phyloP scores from a whole-genome alignment of 2,797 vertebrate species.

The Oreortyx pictus region DNA sequence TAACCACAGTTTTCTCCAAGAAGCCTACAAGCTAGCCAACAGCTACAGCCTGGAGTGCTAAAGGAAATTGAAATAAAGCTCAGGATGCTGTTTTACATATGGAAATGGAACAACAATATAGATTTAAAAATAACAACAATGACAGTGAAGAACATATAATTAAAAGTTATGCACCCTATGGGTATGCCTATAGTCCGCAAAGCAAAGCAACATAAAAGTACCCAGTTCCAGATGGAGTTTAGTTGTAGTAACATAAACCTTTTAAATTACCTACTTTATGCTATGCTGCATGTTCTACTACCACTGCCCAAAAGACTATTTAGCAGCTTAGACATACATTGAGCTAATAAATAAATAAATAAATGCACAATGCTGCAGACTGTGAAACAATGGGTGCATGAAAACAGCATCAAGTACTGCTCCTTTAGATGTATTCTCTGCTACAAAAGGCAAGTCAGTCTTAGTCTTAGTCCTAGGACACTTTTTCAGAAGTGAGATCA shows the following conservation, averaged over 20 bases:
- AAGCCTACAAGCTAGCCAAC: not conserved
- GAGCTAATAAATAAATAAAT: not conserved
- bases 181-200: not conserved
- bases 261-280: not conserved
- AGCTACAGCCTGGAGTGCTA: not conserved
- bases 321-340: not conserved
- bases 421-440: not conserved
- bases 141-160: slow-evolving; percentile 34
- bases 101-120: slow-evolving; percentile 16
- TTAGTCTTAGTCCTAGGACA: not conserved
- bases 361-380: not conserved
- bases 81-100: not conserved
- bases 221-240: not conserved
- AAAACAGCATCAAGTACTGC: not conserved
- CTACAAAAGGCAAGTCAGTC: not conserved
- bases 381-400: not conserved
- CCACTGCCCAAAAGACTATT: not conserved
- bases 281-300: not conserved
- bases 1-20: not conserved
- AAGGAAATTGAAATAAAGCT: slow-evolving; percentile 6
- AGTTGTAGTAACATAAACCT: not conserved
- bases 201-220: not conserved
- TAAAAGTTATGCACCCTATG: not conserved
- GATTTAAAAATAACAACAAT: slow-evolving; percentile 48
- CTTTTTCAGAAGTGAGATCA: not conserved